Evolutionary conservation across 92 coral and sea anemone genomes (phyloP).

Genomic region (Zoanthus solanderi): DNA sequence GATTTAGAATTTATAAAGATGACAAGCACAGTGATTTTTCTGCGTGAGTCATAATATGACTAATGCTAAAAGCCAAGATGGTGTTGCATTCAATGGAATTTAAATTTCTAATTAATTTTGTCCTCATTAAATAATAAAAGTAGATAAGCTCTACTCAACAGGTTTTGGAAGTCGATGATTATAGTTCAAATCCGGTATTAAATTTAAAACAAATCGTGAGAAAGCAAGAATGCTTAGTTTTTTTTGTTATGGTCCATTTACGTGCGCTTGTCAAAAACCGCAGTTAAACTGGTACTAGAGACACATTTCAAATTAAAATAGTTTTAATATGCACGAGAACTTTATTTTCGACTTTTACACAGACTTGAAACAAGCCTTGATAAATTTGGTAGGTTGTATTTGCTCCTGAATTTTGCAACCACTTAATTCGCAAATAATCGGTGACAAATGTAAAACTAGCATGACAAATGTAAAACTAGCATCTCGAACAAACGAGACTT

Average conservation of each 20-base stretch:
- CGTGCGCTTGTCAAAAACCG: not conserved
- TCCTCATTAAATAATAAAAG: not conserved
- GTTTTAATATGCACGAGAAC: not conserved
- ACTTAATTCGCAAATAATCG: constrained; percentile 88
- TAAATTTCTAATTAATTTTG: not conserved
- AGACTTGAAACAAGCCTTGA: constrained; percentile 42
- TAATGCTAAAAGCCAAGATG: no score
- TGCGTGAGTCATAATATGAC: no score
- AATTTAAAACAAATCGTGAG: not conserved
- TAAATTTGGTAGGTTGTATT: constrained; percentile 54
- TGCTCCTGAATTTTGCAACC: constrained; percentile 69
- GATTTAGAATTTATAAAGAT: no score
- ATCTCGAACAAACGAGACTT: constrained; percentile 71
- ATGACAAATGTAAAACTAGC: constrained; percentile 77
- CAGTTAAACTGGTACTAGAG: not conserved
- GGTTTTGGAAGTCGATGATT: not conserved
- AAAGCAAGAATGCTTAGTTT: not conserved
- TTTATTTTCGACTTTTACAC: not conserved
- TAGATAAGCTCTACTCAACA: not conserved
- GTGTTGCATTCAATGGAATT: not conserved
- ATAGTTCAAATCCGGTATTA: not conserved
- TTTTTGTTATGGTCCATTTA: not conserved
- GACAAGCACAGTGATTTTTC: no score
- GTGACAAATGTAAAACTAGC: constrained; percentile 90
- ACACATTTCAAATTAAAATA: not conserved